Conservation (phyloP, 2,888 invertebrate genomes). For the Orgyia antiqua region DNA sequence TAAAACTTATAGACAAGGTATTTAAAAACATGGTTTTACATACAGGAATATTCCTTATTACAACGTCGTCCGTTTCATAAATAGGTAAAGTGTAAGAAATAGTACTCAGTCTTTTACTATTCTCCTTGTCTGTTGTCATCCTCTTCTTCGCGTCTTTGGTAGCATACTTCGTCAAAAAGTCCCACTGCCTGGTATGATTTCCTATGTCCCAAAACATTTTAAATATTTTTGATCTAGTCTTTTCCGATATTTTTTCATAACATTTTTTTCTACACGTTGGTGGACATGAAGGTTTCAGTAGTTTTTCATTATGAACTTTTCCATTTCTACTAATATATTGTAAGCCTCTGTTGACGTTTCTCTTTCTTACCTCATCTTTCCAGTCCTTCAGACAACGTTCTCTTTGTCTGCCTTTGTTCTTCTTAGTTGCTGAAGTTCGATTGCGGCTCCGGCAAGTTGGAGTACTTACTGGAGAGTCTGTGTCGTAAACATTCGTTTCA, state of each 20-base stretch:
- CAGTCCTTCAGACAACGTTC: background rate
- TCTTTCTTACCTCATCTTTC: conserved; percentile 2
- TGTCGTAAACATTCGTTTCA: background rate
- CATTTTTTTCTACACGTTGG: conserved; percentile 2
- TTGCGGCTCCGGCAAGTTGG: too few species aligned
- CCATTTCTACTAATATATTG: background rate
- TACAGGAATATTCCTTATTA: conserved; percentile 3
- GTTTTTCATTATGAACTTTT: background rate
- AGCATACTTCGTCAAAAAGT: too few species aligned
- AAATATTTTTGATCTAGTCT: background rate
- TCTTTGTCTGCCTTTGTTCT: background rate
- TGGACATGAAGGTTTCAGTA: background rate
- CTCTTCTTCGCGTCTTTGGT: too few species aligned
- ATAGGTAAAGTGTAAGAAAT: conserved; percentile 5
- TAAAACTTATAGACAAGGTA: conserved; percentile 8
- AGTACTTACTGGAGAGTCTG: background rate
- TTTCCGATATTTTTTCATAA: background rate
- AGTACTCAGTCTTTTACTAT: conserved; percentile 2
- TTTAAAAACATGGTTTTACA: conserved; percentile 8
- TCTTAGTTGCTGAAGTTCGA: background rate
- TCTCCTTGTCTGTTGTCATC: background rate
- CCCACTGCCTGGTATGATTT: background rate
- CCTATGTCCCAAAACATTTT: background rate
- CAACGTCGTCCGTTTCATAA: conserved; percentile 3
- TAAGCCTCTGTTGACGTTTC: background rate